Evolutionary conservation across 2,113 vertebrate species (phyloP).

Genomic region (Percopsis transmontana): DNA sequence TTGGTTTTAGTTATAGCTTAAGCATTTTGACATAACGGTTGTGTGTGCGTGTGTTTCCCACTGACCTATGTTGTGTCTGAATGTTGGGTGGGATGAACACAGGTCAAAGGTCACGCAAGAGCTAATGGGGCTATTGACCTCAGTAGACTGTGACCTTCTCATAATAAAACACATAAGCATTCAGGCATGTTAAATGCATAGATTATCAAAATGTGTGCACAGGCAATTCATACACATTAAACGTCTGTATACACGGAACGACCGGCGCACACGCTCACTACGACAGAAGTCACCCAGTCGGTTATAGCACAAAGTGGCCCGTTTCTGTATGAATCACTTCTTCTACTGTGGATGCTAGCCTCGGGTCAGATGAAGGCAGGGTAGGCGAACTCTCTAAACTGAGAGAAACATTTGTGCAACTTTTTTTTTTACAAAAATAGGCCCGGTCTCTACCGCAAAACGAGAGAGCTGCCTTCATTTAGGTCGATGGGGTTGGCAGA

Average conservation of each 20-base stretch:
- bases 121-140: neutral
- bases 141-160: neutral
- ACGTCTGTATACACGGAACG: no score
- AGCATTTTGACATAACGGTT: neutral
- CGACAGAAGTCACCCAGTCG: no score
- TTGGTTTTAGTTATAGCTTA: no score
- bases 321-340: no score
- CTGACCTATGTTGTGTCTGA: neutral
- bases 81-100: neutral
- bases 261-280: no score
- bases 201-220: no score
- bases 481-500: constrained; percentile 54
- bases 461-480: constrained; percentile 65
- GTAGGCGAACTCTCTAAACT: constrained; percentile 37
- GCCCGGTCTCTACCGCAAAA: constrained; percentile 66
- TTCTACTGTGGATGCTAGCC: neutral
- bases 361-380: constrained; percentile 36
- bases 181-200: no score
- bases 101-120: constrained; percentile 15
- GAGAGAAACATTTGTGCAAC: constrained; percentile 75
- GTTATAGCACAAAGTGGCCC: no score
- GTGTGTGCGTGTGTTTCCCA: neutral
- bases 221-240: no score
- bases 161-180: no score
- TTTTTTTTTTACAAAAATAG: constrained; percentile 73